Evolutionary conservation across 2,888 invertebrate genomes (phyloP).

Genomic region (Dryobota labecula): DNA sequence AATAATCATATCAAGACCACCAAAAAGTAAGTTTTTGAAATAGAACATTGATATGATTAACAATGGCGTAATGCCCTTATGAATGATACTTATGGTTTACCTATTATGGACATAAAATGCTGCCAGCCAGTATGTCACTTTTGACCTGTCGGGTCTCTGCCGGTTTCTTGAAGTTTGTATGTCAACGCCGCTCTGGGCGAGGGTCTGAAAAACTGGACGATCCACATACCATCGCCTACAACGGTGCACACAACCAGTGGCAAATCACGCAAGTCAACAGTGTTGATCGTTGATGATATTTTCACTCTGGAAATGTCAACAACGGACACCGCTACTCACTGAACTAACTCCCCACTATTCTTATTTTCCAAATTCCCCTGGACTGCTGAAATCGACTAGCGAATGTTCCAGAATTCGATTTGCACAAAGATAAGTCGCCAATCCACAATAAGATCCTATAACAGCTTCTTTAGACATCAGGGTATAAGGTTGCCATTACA

Average conservation of each 20-base stretch:
- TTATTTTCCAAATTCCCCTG: constrained; percentile 77
- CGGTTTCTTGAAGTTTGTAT: constrained; percentile 84
- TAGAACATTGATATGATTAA: constrained; percentile 80
- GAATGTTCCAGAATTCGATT: constrained; percentile 73
- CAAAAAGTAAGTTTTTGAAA: constrained; percentile 66
- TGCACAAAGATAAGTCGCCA: constrained; percentile 63
- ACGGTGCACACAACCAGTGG: constrained; percentile 87
- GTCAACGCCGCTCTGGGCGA: constrained; percentile 89
- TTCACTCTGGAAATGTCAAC: constrained; percentile 87
- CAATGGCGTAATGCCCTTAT: constrained; percentile 86
- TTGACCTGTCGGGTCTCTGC: constrained; percentile 87
- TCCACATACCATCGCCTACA: constrained; percentile 91
- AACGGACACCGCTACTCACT: constrained; percentile 88
- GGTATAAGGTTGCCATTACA: constrained; percentile 85
- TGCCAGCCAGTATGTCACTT: constrained; percentile 87
- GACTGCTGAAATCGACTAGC: constrained; percentile 81
- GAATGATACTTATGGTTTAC: constrained; percentile 91
- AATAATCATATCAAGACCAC: constrained; percentile 81
- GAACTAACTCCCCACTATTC: constrained; percentile 76
- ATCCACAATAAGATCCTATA: constrained; percentile 51
- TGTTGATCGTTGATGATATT: constrained; percentile 88
- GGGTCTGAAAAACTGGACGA: constrained; percentile 91
- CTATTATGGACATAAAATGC: constrained; percentile 88
- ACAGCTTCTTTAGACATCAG: constrained; percentile 80
- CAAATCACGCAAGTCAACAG: constrained; percentile 82